These are phyloP conservation scores for Drosophila atripex DNA, from an alignment of 2,888 invertebrate genomes.

Conservation along the genomic window DNA sequence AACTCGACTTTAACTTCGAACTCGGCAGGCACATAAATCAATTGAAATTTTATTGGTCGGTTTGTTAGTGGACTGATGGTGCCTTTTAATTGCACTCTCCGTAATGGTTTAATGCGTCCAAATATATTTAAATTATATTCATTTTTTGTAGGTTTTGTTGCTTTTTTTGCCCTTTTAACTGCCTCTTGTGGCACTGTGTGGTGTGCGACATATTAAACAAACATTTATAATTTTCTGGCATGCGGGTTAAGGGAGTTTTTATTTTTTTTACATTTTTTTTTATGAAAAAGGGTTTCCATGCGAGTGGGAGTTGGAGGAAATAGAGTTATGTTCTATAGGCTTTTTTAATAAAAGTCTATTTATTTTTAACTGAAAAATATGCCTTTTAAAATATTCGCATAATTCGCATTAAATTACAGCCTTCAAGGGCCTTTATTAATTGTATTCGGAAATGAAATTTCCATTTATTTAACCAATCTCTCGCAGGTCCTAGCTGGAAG, in stretches of 20 bases:
- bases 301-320: not conserved
- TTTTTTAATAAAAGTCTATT: too few relatives aligned
- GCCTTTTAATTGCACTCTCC: conserved; percentile 63
- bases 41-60: conserved; percentile 63
- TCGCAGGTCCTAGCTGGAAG: not conserved
- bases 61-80: conserved; percentile 22
- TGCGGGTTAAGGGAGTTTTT: conserved; percentile 12
- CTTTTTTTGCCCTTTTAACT: not conserved
- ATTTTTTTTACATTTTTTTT: too few relatives aligned
- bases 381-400: too few relatives aligned
- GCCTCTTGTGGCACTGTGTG: conserved; percentile 15
- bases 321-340: too few relatives aligned
- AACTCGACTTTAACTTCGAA: conserved; percentile 6
- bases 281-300: too few relatives aligned
- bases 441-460: conserved; percentile 22
- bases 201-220: conserved; percentile 32
- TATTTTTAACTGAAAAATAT: not conserved
- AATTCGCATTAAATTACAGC: too few relatives aligned
- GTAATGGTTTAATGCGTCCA: conserved; percentile 55
- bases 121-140: conserved; percentile 26
- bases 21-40: conserved; percentile 66
- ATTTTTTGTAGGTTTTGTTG: too few relatives aligned
- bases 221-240: conserved; percentile 27
- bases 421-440: conserved; percentile 21
- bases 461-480: conserved; percentile 19